phyloP scores from a whole-genome alignment of 2,797 vertebrate genomes.

The Helarctos malayanus region DNA sequence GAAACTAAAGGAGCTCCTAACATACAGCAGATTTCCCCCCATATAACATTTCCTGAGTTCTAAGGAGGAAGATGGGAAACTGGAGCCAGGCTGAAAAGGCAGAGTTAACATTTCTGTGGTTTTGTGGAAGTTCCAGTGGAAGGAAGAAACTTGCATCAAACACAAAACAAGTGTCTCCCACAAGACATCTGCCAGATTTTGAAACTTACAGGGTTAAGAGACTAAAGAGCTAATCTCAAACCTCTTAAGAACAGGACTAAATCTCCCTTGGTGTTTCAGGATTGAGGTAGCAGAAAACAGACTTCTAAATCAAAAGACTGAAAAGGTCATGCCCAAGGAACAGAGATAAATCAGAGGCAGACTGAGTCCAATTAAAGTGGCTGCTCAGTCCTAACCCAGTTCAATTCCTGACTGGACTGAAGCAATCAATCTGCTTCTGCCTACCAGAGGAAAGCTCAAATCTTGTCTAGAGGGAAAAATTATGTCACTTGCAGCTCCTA shows the following conservation, averaged over 20 bases:
- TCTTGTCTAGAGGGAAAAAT: not conserved
- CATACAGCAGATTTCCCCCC: not conserved
- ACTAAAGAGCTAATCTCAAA: conserved; percentile 33
- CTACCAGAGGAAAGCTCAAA: conserved; percentile 6
- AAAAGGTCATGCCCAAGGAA: not conserved
- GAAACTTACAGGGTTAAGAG: not conserved
- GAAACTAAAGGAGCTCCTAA: not conserved
- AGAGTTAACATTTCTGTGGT: conserved; percentile 18
- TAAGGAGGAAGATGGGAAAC: not conserved
- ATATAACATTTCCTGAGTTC: not conserved
- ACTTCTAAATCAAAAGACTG: conserved; percentile 33
- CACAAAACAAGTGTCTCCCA: not conserved
- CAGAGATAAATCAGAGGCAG: not conserved
- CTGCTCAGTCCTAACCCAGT: not conserved
- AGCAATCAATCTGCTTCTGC: conserved; percentile 34
- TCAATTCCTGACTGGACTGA: not conserved
- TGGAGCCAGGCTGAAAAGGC: not conserved
- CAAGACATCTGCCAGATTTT: not conserved
- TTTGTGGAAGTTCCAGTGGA: not conserved
- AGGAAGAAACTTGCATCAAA: not conserved
- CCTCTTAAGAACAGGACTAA: not conserved
- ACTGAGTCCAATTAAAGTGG: not conserved
- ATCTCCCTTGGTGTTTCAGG: not conserved
- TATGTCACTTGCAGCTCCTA: not conserved
- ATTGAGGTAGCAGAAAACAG: conserved; percentile 30